These are phyloP conservation scores for Butorides virescens DNA, from an alignment of 2,113 vertebrate species.

Conservation along the genomic window DNA sequence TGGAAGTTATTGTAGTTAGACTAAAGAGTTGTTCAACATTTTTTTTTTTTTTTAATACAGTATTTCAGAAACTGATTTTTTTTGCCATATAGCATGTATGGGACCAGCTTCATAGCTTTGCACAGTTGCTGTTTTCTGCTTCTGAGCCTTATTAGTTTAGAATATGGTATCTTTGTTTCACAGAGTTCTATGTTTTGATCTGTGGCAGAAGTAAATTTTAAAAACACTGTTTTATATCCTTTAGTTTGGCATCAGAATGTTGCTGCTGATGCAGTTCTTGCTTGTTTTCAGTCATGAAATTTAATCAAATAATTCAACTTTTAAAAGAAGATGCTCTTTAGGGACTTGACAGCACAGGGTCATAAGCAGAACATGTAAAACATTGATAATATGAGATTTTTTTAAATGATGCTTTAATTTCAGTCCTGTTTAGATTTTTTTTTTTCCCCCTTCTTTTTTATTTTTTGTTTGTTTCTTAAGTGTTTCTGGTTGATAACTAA, in stretches of 20 bases:
- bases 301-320: background rate
- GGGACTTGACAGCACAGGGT: slow-evolving; percentile 36
- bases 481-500: background rate
- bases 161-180: background rate
- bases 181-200: slow-evolving; percentile 16
- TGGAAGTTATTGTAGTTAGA: slow-evolving; percentile 13
- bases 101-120: slow-evolving; percentile 32
- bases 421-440: background rate
- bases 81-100: slow-evolving; percentile 18
- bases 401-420: background rate
- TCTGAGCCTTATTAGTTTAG: slow-evolving; percentile 56
- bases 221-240: slow-evolving; percentile 31
- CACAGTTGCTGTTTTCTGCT: slow-evolving; percentile 56
- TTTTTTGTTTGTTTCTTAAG: background rate
- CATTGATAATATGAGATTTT: background rate
- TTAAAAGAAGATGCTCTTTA: background rate
- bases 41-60: background rate
- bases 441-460: rapidly evolving
- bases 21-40: background rate
- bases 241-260: slow-evolving; percentile 33
- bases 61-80: slow-evolving; percentile 45
- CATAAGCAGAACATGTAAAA: slow-evolving; percentile 45
- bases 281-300: slow-evolving; percentile 15
- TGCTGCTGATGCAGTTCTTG: slow-evolving; percentile 49
- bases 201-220: slow-evolving; percentile 43